Base-by-base conservation (phyloP, 2,888 invertebrate genomes). In the Dolomedes plantarius region DNA sequence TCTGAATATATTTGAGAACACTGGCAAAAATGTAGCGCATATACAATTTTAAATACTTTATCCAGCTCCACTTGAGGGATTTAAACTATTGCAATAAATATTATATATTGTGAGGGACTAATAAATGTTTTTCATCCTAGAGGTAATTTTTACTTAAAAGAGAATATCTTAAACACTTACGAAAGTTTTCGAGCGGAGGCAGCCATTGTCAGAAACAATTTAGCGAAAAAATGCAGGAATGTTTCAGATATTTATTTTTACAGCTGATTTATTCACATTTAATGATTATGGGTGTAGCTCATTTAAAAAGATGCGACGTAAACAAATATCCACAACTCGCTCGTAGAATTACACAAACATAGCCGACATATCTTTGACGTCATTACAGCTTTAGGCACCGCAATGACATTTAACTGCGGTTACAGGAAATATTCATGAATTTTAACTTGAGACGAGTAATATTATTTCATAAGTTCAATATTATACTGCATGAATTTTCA, bases 141-240 rank as follows among this genome's bases (percentile, higher is more conserved):
- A n/a, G n/a, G n/a, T n/a, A n/a, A n/a, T n/a, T n/a, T n/a, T n/a
- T n/a, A n/a, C n/a, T n/a, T n/a, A n/a, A n/a, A n/a, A n/a, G n/a
- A n/a, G n/a, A n/a, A n/a, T n/a, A n/a, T n/a, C 65, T n/a, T 67
- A n/a, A 9, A 28, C 23, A 72, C 86, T 86, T 73, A 86, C 86
- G 86, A 86, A 62, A 86, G 76, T 81, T 86, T 86, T 27, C 86
- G 80, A 71, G 80, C 72, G 72, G 86, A 72, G 19, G 86, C 76
- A 62, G 86, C 86, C 86, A 86, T 86, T 29, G 6, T 56, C 5
- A 23, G 56, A 56, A 23, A 56, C 6, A 23, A 6, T 56, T 23
- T 3, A 23, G 23, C 23, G 23, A n/a, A 23, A 23, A 7, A 16
- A 46, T 46, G 46, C 36, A 36, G 36, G 46, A 50, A 36, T 73